Evolutionary conservation across 1,140 invertebrate genomes (phyloP), one percentile per base, ranked within the genome.

Genomic region (Archivesica marissinica): DNA sequence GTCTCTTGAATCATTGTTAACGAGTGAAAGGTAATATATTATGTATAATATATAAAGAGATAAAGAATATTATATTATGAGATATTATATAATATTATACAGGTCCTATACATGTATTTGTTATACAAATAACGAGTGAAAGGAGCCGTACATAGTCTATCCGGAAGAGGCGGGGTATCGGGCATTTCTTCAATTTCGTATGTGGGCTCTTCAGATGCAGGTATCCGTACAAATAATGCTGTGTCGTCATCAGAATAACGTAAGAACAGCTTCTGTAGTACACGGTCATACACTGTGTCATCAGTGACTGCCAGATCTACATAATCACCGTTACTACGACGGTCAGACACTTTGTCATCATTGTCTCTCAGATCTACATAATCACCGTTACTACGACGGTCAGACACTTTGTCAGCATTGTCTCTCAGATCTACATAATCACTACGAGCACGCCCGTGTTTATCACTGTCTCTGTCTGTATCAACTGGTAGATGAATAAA

Each of bases 401-500:
- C 68, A 44, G 28, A 72, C 6, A 50, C 1, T 3, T 13, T 17
- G 7, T 72, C 68, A 44, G 50, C 41, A 15, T 2, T 28, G 2
- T 33, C 41, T 33, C 41, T 17, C n/a, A 72, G 9, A 47, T 72
- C 68, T 20, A 72, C 68, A 30, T 72, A 72, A 30, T 41, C 39
- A 72, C 68, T 25, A 28, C 23, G 11, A 13, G n/a, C n/a, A n/a
- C n/a, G n/a, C n/a, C n/a, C n/a, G n/a, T n/a, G n/a, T n/a, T n/a
- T 28, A 64, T 13, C 28, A 64, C 25, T 72, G 44, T 72, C 28
- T 47, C 7, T 64, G 1, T 64, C 11, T 9, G 1, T 1, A 25
- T 15, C 30, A 17, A 35, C 68, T 44, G 80, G 80, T 28, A 83
- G 30, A 72, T 72, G 38, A n/a, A 83, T 70, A 50, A 41, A 25